These are phyloP conservation scores for Drosophila sturtevanti DNA, from an alignment of 1,140 invertebrate genomes.

Conservation along the genomic window DNA sequence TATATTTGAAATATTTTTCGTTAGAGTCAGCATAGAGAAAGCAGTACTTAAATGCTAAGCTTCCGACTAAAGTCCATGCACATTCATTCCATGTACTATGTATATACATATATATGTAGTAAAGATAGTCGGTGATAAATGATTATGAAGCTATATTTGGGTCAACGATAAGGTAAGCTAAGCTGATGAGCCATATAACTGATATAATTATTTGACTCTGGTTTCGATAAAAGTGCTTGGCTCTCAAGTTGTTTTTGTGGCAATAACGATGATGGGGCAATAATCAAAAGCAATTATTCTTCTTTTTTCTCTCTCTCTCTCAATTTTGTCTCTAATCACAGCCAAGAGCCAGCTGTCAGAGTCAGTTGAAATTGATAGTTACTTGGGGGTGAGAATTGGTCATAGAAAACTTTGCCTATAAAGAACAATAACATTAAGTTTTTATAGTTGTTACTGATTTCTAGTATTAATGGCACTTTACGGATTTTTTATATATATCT, in stretches of 20 bases:
- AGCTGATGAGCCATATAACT: slow-evolving; percentile 44
- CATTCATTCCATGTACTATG: neutral
- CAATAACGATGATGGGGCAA: slow-evolving; percentile 24
- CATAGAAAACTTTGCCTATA: neutral
- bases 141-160: slow-evolving; percentile 42
- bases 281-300: slow-evolving; percentile 35
- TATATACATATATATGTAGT: neutral
- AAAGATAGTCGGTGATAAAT: slow-evolving; percentile 31
- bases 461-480: no score
- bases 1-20: neutral
- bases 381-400: neutral
- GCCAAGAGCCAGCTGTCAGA: slow-evolving; percentile 43
- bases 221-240: slow-evolving; percentile 1
- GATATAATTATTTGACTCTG: slow-evolving; percentile 32
- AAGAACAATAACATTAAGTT: neutral
- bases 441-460: no score
- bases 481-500: no score
- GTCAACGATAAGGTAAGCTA: slow-evolving; percentile 45
- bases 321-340: slow-evolving; percentile 47
- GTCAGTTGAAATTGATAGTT: slow-evolving; percentile 28
- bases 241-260: slow-evolving; percentile 37
- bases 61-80: neutral
- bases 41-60: slow-evolving; percentile 8
- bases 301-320: neutral
- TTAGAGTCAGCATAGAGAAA: neutral